phyloP scores from a whole-genome alignment of 1,140 invertebrate genomes.

The Patella vulgata region DNA sequence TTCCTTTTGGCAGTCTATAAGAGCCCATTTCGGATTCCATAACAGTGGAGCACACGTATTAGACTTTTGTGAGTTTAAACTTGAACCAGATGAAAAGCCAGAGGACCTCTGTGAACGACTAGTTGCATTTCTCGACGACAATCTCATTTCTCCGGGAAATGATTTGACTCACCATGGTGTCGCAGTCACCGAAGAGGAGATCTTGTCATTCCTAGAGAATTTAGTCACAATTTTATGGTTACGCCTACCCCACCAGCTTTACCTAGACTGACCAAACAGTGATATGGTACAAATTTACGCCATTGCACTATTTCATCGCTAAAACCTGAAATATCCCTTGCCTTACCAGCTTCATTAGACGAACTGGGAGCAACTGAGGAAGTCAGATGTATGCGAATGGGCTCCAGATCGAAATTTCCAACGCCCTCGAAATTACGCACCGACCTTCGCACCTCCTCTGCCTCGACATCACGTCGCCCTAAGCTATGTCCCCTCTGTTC shows the following conservation, averaged over 20 bases:
- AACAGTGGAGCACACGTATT: no score
- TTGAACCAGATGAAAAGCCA: constrained; percentile 26
- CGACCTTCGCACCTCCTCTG: no score
- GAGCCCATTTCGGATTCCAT: constrained; percentile 1
- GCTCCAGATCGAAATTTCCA: no score
- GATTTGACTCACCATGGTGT: constrained; percentile 22
- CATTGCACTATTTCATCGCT: constrained; percentile 29
- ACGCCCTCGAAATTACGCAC: no score
- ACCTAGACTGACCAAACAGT: constrained; percentile 8
- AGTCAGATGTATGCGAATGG: no score
- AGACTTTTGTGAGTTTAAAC: no score
- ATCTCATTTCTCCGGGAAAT: constrained; percentile 4
- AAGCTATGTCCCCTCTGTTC: no score
- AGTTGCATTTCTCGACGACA: constrained; percentile 31
- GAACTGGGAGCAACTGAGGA: no score
- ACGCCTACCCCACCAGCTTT: no score
- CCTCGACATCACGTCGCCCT: no score
- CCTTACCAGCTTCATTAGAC: constrained; percentile 24
- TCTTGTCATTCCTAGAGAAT: constrained; percentile 25
- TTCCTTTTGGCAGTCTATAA: no score
- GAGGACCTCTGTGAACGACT: constrained; percentile 34
- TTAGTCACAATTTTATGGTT: constrained; percentile 16
- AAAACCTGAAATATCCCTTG: constrained; percentile 43
- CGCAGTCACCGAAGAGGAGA: constrained; percentile 15
- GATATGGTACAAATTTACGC: constrained; percentile 27